phyloP scores from a whole-genome alignment of 2,888 invertebrate species.

The Eustalomyia histrio region DNA sequence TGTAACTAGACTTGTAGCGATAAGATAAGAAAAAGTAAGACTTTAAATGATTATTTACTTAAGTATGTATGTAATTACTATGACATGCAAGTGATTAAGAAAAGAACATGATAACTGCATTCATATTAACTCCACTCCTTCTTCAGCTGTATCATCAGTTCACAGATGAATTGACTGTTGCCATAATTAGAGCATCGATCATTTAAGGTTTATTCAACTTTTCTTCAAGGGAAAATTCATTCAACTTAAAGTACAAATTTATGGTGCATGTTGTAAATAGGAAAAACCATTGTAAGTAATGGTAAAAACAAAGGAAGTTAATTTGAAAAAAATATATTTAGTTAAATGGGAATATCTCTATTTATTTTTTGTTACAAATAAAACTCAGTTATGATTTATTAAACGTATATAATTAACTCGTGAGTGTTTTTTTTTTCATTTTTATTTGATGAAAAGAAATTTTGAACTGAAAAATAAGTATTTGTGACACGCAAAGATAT shows the following conservation, averaged over 20 bases:
- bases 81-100: slow-evolving; percentile 19
- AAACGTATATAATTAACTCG: slow-evolving; percentile 4
- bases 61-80: background rate
- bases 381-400: background rate
- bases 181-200: slow-evolving; percentile 51
- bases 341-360: background rate
- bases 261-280: slow-evolving; percentile 13
- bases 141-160: background rate
- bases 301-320: slow-evolving; percentile 36
- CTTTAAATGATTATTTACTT: too few species aligned
- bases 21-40: too few species aligned
- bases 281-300: slow-evolving; percentile 7
- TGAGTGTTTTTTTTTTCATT: background rate
- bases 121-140: slow-evolving; percentile 19
- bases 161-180: slow-evolving; percentile 36
- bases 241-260: slow-evolving; percentile 14
- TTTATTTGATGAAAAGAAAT: background rate
- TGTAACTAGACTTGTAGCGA: background rate
- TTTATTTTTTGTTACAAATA: background rate
- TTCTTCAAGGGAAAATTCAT: slow-evolving; percentile 47
- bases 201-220: slow-evolving; percentile 49
- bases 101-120: slow-evolving; percentile 29
- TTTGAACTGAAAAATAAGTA: slow-evolving; percentile 31
- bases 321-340: background rate
- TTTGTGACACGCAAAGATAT: slow-evolving; percentile 55